phyloP scores from a whole-genome alignment of 1,140 invertebrate genomes.

The Ceratoteleas bidentatus region DNA sequence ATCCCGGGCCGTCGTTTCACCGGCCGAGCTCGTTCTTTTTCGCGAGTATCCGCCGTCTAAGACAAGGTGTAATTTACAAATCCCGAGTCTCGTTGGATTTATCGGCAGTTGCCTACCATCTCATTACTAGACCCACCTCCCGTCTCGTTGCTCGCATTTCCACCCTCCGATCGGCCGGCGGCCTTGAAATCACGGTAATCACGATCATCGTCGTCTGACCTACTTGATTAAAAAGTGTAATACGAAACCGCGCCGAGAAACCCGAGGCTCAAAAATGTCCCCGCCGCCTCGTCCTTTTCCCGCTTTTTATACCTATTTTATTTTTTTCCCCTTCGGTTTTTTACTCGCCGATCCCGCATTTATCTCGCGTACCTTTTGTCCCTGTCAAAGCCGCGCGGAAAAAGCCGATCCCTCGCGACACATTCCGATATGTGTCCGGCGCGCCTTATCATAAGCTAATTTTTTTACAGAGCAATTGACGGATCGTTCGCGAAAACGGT shows the following conservation, averaged over 20 bases:
- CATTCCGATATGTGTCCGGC: slow-evolving; percentile 13
- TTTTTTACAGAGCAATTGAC: slow-evolving; percentile 52
- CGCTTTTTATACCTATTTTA: not conserved
- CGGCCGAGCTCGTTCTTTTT: slow-evolving; percentile 62
- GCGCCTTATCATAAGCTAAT: slow-evolving; percentile 48
- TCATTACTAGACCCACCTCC: slow-evolving; percentile 76
- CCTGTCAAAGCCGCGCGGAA: slow-evolving; percentile 26
- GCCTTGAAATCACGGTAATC: slow-evolving; percentile 68
- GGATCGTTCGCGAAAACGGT: slow-evolving; percentile 48
- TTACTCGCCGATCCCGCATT: slow-evolving; percentile 7
- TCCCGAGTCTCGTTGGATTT: slow-evolving; percentile 81
- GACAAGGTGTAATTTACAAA: slow-evolving; percentile 82
- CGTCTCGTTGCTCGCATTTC: slow-evolving; percentile 68
- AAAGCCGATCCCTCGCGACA: slow-evolving; percentile 40
- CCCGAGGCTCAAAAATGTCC: slow-evolving; percentile 48
- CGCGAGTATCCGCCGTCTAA: slow-evolving; percentile 66
- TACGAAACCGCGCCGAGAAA: slow-evolving; percentile 55
- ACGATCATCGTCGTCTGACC: slow-evolving; percentile 74
- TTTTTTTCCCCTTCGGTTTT: slow-evolving; percentile 11
- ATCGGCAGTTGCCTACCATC: slow-evolving; percentile 81
- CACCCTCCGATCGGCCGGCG: slow-evolving; percentile 71
- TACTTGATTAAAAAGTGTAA: slow-evolving; percentile 75
- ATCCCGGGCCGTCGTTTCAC: slow-evolving; percentile 45
- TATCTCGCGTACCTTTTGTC: slow-evolving; percentile 31
- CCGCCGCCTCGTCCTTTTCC: slow-evolving; percentile 4